Percentiles rank a stretch among this genome's conserved stretches.
Evolutionary conservation across 2,113 vertebrate genomes (phyloP).

Genomic region (Opisthocomus hoazin): DNA sequence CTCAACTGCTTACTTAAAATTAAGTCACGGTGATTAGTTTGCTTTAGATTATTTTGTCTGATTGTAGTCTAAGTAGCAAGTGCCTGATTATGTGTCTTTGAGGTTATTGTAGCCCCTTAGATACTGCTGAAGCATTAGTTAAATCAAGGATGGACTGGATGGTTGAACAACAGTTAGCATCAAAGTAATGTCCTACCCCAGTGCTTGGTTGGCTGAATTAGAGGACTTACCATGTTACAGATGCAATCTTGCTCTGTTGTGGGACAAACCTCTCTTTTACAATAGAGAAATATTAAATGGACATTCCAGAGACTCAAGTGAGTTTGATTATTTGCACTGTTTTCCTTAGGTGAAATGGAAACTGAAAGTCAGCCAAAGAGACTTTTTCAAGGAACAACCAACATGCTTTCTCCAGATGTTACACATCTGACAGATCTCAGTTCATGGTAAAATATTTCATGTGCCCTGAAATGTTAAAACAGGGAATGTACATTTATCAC

Average conservation of each 20-base stretch:
- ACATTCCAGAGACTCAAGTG: background rate
- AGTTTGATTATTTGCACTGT: conserved; percentile 36
- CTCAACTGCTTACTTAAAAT: background rate
- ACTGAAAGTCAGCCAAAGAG: conserved; percentile 95
- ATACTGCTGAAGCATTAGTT: background rate
- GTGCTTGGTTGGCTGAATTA: background rate
- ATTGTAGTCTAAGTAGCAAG: background rate
- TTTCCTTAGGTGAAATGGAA: conserved; percentile 89
- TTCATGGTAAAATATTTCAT: conserved; percentile 81
- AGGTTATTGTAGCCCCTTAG: background rate
- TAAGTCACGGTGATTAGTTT: background rate
- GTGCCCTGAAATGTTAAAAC: background rate
- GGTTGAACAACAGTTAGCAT: background rate
- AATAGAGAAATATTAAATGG: background rate
- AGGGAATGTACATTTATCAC: background rate
- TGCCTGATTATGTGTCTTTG: background rate
- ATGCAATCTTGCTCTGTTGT: background rate
- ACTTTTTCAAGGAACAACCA: conserved; percentile 94
- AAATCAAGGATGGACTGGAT: background rate
- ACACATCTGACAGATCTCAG: conserved; percentile 83
- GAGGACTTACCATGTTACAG: background rate
- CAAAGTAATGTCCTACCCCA: background rate
- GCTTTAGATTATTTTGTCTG: background rate
- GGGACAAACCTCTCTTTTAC: background rate
- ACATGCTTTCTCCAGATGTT: conserved; percentile 86